Evolutionary conservation across 2,113 vertebrate species (phyloP), one percentile per base, ranked within the genome.

Genomic region (Zeus faber): DNA sequence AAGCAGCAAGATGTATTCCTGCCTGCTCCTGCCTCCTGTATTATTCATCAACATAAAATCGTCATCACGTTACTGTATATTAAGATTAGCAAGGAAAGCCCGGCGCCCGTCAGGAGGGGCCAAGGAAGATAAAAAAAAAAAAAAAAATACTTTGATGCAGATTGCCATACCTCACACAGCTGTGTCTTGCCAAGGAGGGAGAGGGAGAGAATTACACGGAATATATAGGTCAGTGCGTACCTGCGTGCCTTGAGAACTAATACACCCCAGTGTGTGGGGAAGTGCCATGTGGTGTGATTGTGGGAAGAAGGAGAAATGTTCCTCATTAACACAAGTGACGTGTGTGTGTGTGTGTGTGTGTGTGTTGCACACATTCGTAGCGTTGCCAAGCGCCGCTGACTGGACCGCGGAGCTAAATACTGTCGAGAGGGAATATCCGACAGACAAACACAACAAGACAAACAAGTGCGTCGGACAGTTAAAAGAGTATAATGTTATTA

Each of bases 21-120:
- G 14, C 29, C 65, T 39, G 56, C 67, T 76, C 65, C n/a, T 54
- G 52, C 70, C 58, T 76, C 52, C 75, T 81, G 66, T 83, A 70
- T 82, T 85, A 80, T 83, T 82, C 72, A 74, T 64, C 35, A 56
- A 65, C 76, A 70, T 74, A 72, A 85, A 83, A 72, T 84, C 71
- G 75, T 67, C 62, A 66, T 48, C 68, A 77, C 75, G 87, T 88
- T 86, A 85, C 73, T n/a, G n/a, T n/a, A n/a, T n/a, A 77, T 67
- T 54, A 74, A 85, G 83, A 88, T 88, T 88, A 84, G 62, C 67
- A 48, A 65, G 68, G 76, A 80, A 75, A 77, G 46, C 47, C 74
- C 53, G 40, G 58, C 7, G 61, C 49, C 67, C 58, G 54, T 47
- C 61, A 69, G 62, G 63, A 69, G 52, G n/a, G n/a, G 37, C 73